These are phyloP conservation scores for Poecilia wingei DNA, from an alignment of 2,797 vertebrate genomes.

Conservation along the genomic window DNA sequence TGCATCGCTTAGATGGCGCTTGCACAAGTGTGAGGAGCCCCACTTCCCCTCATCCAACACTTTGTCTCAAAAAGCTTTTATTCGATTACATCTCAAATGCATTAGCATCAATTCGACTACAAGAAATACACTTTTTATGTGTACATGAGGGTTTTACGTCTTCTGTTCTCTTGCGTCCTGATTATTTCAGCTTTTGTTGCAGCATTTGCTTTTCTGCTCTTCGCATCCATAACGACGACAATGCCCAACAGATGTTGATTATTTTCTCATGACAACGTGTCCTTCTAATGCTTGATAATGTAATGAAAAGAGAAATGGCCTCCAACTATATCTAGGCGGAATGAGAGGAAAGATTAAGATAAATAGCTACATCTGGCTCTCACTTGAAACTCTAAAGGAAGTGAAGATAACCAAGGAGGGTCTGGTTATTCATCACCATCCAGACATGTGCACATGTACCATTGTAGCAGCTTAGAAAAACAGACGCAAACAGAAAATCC, in stretches of 20 bases:
- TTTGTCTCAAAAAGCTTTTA: conserved; percentile 64
- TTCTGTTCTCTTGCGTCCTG: conserved; percentile 44
- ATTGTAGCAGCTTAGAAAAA: conserved; percentile 60
- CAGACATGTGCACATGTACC: conserved; percentile 71
- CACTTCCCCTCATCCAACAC: conserved; percentile 73
- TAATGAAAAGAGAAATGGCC: conserved; percentile 72
- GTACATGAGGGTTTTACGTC: conserved; percentile 46
- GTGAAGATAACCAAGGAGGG: conserved; percentile 77
- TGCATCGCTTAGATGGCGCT: conserved; percentile 62
- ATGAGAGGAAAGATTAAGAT: conserved; percentile 80
- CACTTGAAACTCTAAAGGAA: conserved; percentile 76
- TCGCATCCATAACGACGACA: conserved; percentile 30
- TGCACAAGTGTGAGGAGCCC: conserved; percentile 66
- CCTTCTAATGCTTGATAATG: conserved; percentile 55
- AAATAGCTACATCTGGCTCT: conserved; percentile 78
- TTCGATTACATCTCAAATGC: conserved; percentile 73
- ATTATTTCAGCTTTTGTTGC: conserved; percentile 12
- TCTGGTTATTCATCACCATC: conserved; percentile 77
- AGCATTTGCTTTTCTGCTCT: conserved; percentile 1
- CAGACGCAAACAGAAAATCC: conserved; percentile 53
- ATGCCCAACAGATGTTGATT: conserved; percentile 55
- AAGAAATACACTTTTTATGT: conserved; percentile 57
- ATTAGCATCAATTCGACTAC: conserved; percentile 70
- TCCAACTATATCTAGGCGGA: conserved; percentile 54
- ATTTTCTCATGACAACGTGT: conserved; percentile 44